A percentile compares a stretch with the other conserved stretches of the same genome.
These are phyloP conservation scores for Synergus japonicus DNA, from an alignment of 2,888 invertebrate genomes.

Conservation along the genomic window DNA sequence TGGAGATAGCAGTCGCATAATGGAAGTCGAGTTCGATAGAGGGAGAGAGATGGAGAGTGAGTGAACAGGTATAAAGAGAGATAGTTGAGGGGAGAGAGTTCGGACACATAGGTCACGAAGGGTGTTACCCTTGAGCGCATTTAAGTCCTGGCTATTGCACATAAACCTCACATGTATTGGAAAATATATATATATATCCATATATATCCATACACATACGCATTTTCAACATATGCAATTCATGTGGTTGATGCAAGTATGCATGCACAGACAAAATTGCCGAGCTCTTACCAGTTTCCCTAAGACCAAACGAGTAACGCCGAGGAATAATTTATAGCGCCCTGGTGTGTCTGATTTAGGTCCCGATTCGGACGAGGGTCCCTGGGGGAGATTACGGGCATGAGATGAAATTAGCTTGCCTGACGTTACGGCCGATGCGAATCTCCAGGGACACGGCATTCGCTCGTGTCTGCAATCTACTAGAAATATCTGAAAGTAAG, in stretches of 20 bases:
- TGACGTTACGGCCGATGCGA: conserved; percentile 52
- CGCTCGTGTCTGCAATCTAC: conserved; percentile 59
- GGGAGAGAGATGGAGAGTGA: not conserved
- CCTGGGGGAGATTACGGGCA: conserved; percentile 48
- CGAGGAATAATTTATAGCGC: conserved; percentile 65
- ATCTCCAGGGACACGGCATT: conserved; percentile 66
- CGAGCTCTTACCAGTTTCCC: conserved; percentile 46
- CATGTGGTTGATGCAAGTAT: conserved; percentile 41
- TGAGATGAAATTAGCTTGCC: conserved; percentile 51
- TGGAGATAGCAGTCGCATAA: conserved; percentile 50
- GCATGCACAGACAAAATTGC: conserved; percentile 50
- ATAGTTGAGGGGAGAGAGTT: not conserved
- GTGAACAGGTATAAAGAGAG: conserved; percentile 21
- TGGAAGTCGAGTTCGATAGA: conserved; percentile 42
- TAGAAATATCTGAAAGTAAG: conserved; percentile 48
- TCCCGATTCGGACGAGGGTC: conserved; percentile 58
- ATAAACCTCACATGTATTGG: not conserved
- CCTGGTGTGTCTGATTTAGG: conserved; percentile 64
- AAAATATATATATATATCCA: not conserved
- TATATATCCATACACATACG: not conserved
- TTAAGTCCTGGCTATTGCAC: not conserved
- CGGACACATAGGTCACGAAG: conserved; percentile 39
- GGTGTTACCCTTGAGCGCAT: conserved; percentile 50
- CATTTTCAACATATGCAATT: no score
- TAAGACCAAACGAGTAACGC: conserved; percentile 45